Evolutionary conservation across 2,797 vertebrate genomes (phyloP).

Genomic region (Pangasius mekongensis): DNA sequence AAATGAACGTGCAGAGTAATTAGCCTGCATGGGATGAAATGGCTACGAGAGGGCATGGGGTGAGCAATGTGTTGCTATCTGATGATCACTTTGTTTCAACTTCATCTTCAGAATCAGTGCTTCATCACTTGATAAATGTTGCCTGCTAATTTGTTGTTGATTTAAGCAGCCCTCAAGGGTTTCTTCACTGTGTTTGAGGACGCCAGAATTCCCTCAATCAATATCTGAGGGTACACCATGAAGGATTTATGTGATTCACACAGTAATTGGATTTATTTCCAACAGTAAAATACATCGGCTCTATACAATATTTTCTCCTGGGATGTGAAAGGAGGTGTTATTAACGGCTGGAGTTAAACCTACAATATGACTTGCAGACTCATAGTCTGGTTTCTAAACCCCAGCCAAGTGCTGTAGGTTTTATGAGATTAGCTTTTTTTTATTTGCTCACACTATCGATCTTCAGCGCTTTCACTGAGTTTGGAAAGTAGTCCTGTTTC

Average conservation of each 20-base stretch:
- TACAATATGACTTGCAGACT: constrained; percentile 21
- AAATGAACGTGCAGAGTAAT: constrained; percentile 52
- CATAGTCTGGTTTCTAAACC: constrained; percentile 26
- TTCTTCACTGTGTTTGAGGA: constrained; percentile 34
- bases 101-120: constrained; percentile 42
- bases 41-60: constrained; percentile 56
- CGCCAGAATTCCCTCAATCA: not conserved
- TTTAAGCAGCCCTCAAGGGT: constrained; percentile 53
- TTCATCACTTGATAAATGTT: constrained; percentile 51
- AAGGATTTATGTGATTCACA: constrained; percentile 35
- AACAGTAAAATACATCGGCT: constrained; percentile 6
- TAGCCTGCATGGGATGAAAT: constrained; percentile 57
- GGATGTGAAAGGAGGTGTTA: constrained; percentile 34
- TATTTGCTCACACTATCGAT: not conserved
- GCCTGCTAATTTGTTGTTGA: constrained; percentile 55
- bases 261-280: constrained; percentile 32
- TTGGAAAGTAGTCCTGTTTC: not conserved
- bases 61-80: constrained; percentile 52
- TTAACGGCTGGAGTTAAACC: constrained; percentile 31
- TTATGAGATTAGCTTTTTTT: not conserved
- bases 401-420: not conserved
- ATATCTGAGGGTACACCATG: not conserved
- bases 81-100: constrained; percentile 51
- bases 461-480: not conserved
- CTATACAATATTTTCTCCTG: constrained; percentile 2